Base-by-base conservation (phyloP, 2,888 invertebrate species). In the Harmothoe impar region DNA sequence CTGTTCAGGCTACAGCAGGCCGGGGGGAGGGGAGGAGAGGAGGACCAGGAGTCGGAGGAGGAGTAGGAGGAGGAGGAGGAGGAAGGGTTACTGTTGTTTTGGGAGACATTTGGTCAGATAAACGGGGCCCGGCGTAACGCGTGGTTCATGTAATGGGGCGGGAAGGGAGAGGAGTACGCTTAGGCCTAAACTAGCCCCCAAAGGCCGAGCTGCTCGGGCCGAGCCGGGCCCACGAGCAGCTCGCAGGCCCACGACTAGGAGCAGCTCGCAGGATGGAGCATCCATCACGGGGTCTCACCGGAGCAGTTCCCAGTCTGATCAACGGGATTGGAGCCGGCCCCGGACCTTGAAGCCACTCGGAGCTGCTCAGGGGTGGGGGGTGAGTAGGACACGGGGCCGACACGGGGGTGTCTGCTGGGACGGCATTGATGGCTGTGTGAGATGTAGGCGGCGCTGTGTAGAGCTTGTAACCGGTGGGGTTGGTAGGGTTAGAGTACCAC, bases 271-370 rank as follows among this genome's bases (percentile, higher is more conserved):
- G 77, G 29, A 31, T 31, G 31, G 77, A 25, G 77, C 77, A 77
- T 77, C 77, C 77, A 77, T 77, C 77, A 77, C 25, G 5, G 29
- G 77, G 77, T 77, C 77, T 77, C 77, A 77, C 77, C 25, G 77
- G 77, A 29, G 77, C 77, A 77, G 77, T 77, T 77, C 31, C 29
- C 77, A 17, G 77, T 25, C 77, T 77, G 77, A 77, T 77, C 77
- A 77, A 77, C 77, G 77, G 77, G 77, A 77, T 77, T 77, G 77
- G 29, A 29, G 3, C 31, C 29, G 31, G 77, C 77, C 31, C 31
- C 77, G 77, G 77, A 15, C 77, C 77, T 31, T 77, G 77, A 3
- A 77, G 77, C 25, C 3, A 25, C 77, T 17, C 77, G 31, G 77
- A 29, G 29, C 25, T 7, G 29, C 29, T 17, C 29, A 25, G 77